Evolutionary conservation across 64 coral and sea anemone genomes (phyloP).

Genomic region (Anthopleura sola): DNA sequence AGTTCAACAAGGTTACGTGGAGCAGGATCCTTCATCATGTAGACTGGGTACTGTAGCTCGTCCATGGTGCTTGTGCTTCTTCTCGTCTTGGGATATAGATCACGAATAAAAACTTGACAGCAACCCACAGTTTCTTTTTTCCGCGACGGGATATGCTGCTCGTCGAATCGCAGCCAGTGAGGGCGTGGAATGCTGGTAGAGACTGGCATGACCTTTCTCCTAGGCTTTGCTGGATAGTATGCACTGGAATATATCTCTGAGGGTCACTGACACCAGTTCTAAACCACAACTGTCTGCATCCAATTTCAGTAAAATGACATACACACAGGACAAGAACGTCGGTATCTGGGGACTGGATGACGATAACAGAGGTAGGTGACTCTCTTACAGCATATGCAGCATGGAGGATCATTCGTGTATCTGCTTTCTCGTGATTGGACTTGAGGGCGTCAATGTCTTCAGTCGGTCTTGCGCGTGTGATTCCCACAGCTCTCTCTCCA

Average conservation of each 20-base stretch:
- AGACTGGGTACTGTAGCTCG: background rate
- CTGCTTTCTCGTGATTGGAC: conserved; percentile 26
- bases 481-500: background rate
- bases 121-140: conserved; percentile 56
- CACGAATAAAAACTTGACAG: conserved; percentile 14
- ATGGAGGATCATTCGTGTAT: conserved; percentile 37
- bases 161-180: conserved; percentile 51
- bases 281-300: too few relatives aligned
- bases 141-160: conserved; percentile 38
- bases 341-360: conserved; percentile 26
- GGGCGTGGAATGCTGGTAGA: conserved; percentile 32
- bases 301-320: conserved; percentile 1
- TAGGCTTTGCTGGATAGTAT: too few relatives aligned
- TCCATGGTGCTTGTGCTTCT: conserved; percentile 3
- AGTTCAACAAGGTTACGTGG: conserved; percentile 43
- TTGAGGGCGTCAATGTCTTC: background rate
- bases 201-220: too few relatives aligned
- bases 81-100: background rate
- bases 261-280: too few relatives aligned
- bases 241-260: too few relatives aligned
- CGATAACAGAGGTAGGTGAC: background rate
- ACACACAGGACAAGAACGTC: conserved; percentile 19
- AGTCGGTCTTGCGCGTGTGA: background rate
- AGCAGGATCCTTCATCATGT: conserved; percentile 37
- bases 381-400: background rate